Conservation (phyloP, 2,888 invertebrate genomes). For the Chrysomela aeneicollis region DNA sequence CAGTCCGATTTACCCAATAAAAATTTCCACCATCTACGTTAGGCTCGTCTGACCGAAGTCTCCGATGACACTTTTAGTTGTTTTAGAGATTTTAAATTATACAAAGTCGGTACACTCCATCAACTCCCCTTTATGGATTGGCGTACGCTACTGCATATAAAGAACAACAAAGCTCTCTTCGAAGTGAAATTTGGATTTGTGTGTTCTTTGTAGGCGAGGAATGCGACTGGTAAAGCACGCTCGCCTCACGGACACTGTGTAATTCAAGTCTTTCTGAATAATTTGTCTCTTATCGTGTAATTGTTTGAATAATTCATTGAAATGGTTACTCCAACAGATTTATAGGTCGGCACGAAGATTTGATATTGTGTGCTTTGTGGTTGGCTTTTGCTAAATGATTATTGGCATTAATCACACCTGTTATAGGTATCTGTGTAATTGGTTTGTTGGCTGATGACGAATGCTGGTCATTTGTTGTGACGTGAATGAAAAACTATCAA, state of each 20-base stretch:
- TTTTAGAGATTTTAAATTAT: too few species aligned
- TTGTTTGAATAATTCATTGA: slow-evolving; percentile 62
- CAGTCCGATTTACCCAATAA: too few species aligned
- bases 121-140: too few species aligned
- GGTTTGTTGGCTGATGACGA: background rate
- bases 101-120: too few species aligned
- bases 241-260: slow-evolving; percentile 56
- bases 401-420: slow-evolving; percentile 19
- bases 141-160: background rate
- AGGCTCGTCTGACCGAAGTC: too few species aligned
- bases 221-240: slow-evolving; percentile 55
- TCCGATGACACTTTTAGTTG: too few species aligned
- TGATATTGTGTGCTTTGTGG: slow-evolving; percentile 25
- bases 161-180: slow-evolving; percentile 4
- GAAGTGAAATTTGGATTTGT: slow-evolving; percentile 23
- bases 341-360: slow-evolving; percentile 34
- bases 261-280: slow-evolving; percentile 59
- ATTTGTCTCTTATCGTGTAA: slow-evolving; percentile 62
- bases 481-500: background rate
- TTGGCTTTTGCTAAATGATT: slow-evolving; percentile 15
- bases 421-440: slow-evolving; percentile 1
- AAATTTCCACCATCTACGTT: too few species aligned
- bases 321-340: slow-evolving; percentile 51
- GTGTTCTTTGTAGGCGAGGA: slow-evolving; percentile 31
- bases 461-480: background rate